phyloP scores from a whole-genome alignment of 2,113 vertebrate genomes.

The Ancistrus triradiatus region DNA sequence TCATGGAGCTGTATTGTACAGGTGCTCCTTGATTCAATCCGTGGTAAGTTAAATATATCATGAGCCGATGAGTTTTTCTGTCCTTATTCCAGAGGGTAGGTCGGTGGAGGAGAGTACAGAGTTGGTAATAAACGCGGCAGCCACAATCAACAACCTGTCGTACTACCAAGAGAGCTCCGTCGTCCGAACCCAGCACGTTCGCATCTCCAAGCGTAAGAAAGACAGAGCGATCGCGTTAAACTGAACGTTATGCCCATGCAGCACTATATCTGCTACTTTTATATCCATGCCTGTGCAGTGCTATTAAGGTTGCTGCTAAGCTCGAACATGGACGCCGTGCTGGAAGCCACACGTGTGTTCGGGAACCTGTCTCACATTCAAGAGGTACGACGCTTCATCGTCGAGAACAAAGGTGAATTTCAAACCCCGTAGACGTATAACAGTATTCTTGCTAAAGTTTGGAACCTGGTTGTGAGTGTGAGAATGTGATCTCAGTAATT shows the following conservation, averaged over 20 bases:
- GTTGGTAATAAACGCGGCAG: slow-evolving; percentile 78
- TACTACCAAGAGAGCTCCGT: slow-evolving; percentile 78
- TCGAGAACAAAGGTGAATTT: slow-evolving; percentile 73
- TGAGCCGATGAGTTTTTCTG: too few species aligned
- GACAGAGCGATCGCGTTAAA: too few species aligned
- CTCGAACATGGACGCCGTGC: slow-evolving; percentile 73
- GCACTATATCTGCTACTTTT: background rate
- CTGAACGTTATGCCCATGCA: slow-evolving; percentile 34
- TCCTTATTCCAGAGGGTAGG: slow-evolving; percentile 71
- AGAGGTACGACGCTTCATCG: slow-evolving; percentile 76
- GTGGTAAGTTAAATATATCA: too few species aligned
- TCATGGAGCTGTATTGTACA: too few species aligned
- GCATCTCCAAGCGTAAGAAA: slow-evolving; percentile 80
- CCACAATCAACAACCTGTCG: slow-evolving; percentile 88
- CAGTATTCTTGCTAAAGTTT: too few species aligned
- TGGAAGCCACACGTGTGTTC: slow-evolving; percentile 79
- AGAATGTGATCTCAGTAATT: too few species aligned
- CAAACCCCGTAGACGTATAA: too few species aligned
- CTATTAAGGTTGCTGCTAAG: slow-evolving; percentile 74
- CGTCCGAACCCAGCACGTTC: slow-evolving; percentile 66
- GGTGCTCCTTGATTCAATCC: too few species aligned
- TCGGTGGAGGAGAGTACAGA: slow-evolving; percentile 79
- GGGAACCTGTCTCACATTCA: slow-evolving; percentile 79
- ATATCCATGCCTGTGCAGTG: slow-evolving; percentile 56
- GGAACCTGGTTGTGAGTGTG: too few species aligned